Conservation (phyloP, 2,888 invertebrate species). For the Heliconius charithonia region DNA sequence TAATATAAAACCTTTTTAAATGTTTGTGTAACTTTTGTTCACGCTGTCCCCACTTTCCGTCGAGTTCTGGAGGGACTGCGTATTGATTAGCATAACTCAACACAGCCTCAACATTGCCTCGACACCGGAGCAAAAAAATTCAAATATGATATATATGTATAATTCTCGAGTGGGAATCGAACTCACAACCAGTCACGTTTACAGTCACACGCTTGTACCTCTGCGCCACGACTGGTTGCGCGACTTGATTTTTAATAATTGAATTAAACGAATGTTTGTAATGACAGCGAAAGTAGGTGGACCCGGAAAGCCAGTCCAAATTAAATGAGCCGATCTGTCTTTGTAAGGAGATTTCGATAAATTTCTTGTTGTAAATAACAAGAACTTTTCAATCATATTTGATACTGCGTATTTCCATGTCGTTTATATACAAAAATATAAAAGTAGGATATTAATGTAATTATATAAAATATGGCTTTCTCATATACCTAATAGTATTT, state of each 20-base stretch:
- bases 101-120: too few species aligned
- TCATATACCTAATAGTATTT: too few species aligned
- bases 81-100: too few species aligned
- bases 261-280: slow-evolving; percentile 19
- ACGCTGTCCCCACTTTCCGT: too few species aligned
- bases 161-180: too few species aligned
- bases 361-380: background rate
- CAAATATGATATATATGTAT: too few species aligned
- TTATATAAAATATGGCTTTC: background rate
- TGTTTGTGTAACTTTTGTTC: background rate
- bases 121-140: too few species aligned
- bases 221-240: too few species aligned
- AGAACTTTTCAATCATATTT: background rate
- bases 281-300: slow-evolving; percentile 30
- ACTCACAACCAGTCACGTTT: too few species aligned
- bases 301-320: slow-evolving; percentile 34
- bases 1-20: background rate
- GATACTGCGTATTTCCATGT: background rate
- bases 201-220: too few species aligned
- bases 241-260: background rate
- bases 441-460: background rate
- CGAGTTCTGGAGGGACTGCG: too few species aligned
- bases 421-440: background rate
- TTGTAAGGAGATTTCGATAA: slow-evolving; percentile 5
- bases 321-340: slow-evolving; percentile 37